Conservation (phyloP, 37 sponge, comb jelly and placozoan species). For the Chondrilla cf. caribensis region DNA sequence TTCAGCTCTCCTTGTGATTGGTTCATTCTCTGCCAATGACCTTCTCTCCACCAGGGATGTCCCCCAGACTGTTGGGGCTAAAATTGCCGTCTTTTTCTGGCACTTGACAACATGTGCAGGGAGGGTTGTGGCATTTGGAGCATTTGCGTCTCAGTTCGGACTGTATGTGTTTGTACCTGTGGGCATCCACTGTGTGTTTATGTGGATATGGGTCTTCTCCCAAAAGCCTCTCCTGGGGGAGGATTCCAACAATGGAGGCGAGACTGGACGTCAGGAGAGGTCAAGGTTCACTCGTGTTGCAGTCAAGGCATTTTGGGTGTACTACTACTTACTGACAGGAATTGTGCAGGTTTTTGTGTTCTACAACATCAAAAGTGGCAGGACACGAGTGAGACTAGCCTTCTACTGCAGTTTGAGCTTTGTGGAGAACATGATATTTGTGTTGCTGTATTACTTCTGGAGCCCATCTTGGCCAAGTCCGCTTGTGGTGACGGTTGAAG, state of each 20-base stretch:
- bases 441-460: constrained; percentile 1
- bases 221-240: not conserved
- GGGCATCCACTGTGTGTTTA: not conserved
- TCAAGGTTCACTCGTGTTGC: not conserved
- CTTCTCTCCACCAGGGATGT: not conserved
- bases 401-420: not conserved
- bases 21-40: not conserved
- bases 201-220: constrained; percentile 16
- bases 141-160: not conserved
- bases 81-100: not conserved
- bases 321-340: not conserved
- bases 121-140: not conserved
- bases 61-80: not conserved
- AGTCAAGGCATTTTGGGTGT: not conserved
- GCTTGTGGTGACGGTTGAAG: not conserved
- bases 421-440: not conserved
- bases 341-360: not conserved
- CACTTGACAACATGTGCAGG: not conserved
- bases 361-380: constrained; percentile 16
- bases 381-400: not conserved
- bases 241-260: not conserved
- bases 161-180: not conserved
- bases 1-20: not conserved
- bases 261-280: not conserved
- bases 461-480: constrained; percentile 1